Conservation (phyloP, 2,113 vertebrate genomes). For the Cinclus mexicanus region DNA sequence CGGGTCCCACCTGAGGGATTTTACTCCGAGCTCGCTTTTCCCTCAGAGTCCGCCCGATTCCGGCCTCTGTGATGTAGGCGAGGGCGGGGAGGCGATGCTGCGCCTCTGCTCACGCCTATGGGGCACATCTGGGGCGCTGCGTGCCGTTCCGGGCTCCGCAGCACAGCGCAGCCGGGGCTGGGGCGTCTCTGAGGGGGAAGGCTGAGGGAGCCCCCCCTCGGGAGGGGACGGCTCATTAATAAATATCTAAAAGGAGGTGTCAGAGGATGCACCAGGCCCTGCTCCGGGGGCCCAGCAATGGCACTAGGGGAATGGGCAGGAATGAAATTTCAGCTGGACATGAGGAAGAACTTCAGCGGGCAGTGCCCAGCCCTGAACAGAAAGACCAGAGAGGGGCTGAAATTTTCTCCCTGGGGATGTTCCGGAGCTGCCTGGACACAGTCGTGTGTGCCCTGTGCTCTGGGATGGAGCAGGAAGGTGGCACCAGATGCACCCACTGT, state of each 20-base stretch:
- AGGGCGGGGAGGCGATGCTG: accelerated
- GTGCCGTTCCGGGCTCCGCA: background rate
- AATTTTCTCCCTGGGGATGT: background rate
- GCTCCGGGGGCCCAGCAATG: background rate
- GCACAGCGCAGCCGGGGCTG: background rate
- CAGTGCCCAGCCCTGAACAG: background rate
- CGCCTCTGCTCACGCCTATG: background rate
- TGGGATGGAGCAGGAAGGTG: background rate
- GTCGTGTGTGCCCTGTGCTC: background rate
- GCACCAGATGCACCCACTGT: background rate
- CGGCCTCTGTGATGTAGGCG: accelerated
- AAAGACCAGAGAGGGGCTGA: background rate
- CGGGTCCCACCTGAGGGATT: too few species aligned
- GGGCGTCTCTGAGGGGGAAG: background rate
- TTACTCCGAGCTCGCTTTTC: too few species aligned
- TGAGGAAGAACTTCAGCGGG: background rate
- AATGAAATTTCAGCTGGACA: background rate
- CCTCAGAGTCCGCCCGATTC: accelerated
- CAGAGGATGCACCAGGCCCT: background rate
- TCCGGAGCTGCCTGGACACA: too few species aligned
- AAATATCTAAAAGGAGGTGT: background rate
- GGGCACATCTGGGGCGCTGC: accelerated
- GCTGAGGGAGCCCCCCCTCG: background rate
- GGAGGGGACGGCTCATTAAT: background rate
- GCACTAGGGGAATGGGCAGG: too few species aligned